phyloP scores from a whole-genome alignment of 2,113 vertebrate species.

The Sylvia atricapilla region DNA sequence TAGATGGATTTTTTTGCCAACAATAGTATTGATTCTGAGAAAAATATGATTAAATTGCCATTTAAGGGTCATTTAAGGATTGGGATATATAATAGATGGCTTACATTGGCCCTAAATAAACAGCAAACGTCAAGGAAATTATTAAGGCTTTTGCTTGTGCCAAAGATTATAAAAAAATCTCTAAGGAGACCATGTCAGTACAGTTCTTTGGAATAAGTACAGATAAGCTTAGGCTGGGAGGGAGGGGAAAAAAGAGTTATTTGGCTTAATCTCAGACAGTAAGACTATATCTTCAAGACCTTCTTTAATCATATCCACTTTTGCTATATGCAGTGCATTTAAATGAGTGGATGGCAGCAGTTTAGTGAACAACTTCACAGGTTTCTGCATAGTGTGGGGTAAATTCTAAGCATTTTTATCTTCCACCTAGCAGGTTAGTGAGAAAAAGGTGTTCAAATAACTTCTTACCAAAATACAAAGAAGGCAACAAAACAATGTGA shows the following conservation, averaged over 20 bases:
- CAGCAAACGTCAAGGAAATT: constrained; percentile 30
- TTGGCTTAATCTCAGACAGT: neutral
- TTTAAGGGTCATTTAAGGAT: constrained; percentile 41
- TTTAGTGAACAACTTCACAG: neutral
- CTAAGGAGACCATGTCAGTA: constrained; percentile 8
- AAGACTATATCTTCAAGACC: neutral
- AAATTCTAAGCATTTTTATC: neutral
- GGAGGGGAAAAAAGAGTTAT: neutral
- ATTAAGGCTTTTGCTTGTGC: constrained; percentile 14
- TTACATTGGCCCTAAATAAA: constrained; percentile 24
- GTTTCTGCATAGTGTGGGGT: neutral
- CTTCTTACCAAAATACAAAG: neutral
- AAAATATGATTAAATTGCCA: constrained; percentile 10
- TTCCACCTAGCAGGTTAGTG: neutral
- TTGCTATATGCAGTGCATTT: neutral
- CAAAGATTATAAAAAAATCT: constrained; percentile 45
- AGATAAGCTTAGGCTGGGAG: neutral
- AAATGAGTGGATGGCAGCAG: neutral
- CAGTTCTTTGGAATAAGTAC: neutral
- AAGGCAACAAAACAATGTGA: accelerated
- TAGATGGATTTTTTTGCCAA: neutral
- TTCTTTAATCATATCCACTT: neutral
- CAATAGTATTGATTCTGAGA: neutral
- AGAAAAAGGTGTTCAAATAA: neutral
- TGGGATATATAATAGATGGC: constrained; percentile 3